Base-by-base conservation (phyloP, 2,888 invertebrate species). In the Tricholauxania praeusta region DNA sequence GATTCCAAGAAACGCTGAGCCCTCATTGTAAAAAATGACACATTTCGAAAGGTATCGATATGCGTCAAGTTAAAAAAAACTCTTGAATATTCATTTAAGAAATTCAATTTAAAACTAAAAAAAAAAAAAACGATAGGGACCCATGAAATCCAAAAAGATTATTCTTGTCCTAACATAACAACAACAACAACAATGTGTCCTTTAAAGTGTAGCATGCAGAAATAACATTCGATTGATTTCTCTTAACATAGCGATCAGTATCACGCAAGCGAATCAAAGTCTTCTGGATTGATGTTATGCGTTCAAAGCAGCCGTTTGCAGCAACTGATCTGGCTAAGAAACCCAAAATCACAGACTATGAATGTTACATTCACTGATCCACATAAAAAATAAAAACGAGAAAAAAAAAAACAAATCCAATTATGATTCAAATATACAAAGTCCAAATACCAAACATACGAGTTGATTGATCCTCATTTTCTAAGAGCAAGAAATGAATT, bases 351-450 rank as follows among this genome's bases (percentile, higher is more conserved):
- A 22, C 39, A 39, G 39, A 39, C 39, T 39, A 39, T 1, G 39
- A 39, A 39, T 39, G 39, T 4, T 1, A 39, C 39, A 39, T 39
- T 39, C 39, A 39, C 39, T 39, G 39, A 39, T 39, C 39, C 39
- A 39, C 10, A 39, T 39, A 39, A 39, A 39, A 39, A 32, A 32
- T 32, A 32, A 39, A 39, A 39, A 4, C 10, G 10, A 10, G 2
- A 39, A 39, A 6, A 32, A 49, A 59, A 71, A 57, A 57, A 60
- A 67, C 66, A 52, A 72, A 72, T 72, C 72, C 72, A 72, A 72
- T 72, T 72, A 72, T 72, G 67, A 68, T 72, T 66, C 67, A 63
- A 68, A 72, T 48, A 68, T 62, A 68, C 67, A 67, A 62, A 62
- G n/a, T 62, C 39, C 62, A 7, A 39, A 39, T 39, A 39, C 32